These are phyloP conservation scores for Ardeotis arabs DNA, from an alignment of 2,113 vertebrate genomes.

Conservation along the genomic window DNA sequence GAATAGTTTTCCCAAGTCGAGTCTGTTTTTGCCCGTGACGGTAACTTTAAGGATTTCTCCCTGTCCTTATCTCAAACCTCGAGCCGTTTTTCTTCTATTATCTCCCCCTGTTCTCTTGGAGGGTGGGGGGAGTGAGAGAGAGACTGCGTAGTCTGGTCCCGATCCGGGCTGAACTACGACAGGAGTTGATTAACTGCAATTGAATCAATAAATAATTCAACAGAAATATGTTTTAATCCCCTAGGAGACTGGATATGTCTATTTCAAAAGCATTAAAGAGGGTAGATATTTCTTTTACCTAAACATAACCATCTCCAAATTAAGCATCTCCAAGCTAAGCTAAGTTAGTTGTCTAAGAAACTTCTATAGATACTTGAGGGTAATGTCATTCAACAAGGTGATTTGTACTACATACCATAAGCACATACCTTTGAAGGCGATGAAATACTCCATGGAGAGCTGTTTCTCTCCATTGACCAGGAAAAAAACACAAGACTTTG, in stretches of 20 bases:
- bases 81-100: too few relatives aligned
- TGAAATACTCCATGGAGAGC: background rate
- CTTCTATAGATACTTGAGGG: background rate
- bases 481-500: background rate
- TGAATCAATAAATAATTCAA: background rate
- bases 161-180: too few relatives aligned
- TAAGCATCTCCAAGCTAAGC: background rate
- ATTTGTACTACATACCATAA: background rate
- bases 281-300: background rate
- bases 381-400: background rate
- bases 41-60: too few relatives aligned
- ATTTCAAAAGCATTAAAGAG: background rate
- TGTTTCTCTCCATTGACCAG: background rate
- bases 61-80: too few relatives aligned
- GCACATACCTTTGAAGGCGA: background rate
- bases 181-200: background rate
- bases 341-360: background rate
- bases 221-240: background rate
- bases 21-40: too few relatives aligned
- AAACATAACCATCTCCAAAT: background rate
- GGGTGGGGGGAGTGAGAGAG: too few relatives aligned
- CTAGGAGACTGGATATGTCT: background rate
- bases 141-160: too few relatives aligned
- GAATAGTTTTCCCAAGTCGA: too few relatives aligned
- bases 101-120: too few relatives aligned